Evolutionary conservation across 2,797 vertebrate species (phyloP).

Genomic region (Jordanella pulchra): DNA sequence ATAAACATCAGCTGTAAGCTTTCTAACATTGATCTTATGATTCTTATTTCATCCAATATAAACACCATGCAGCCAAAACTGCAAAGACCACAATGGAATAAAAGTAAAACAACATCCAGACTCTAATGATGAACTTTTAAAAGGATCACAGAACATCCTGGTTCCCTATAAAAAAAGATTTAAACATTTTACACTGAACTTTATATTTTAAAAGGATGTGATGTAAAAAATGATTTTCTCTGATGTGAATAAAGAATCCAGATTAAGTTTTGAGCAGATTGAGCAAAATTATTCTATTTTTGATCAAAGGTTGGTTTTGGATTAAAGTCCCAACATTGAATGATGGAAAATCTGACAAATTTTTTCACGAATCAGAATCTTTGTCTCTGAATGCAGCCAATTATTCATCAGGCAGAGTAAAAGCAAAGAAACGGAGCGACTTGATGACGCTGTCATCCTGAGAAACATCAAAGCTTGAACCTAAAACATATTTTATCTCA

Average conservation of each 20-base stretch:
- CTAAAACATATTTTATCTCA: constrained; percentile 71
- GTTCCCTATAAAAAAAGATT: too few relatives aligned
- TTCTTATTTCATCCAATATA: too few relatives aligned
- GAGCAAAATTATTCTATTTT: constrained; percentile 19
- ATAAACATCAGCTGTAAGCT: too few relatives aligned
- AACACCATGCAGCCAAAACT: too few relatives aligned
- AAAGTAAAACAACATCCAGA: too few relatives aligned
- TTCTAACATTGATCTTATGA: too few relatives aligned
- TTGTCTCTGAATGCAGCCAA: constrained; percentile 54
- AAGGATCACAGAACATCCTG: too few relatives aligned
- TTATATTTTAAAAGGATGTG: too few relatives aligned
- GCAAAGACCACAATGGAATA: too few relatives aligned
- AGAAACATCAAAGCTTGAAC: constrained; percentile 78
- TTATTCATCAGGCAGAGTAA: constrained; percentile 53
- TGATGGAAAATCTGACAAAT: constrained; percentile 67
- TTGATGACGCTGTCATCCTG: constrained; percentile 67
- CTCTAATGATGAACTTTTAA: too few relatives aligned
- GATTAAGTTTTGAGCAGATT: background rate
- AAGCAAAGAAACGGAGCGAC: constrained; percentile 58
- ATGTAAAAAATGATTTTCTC: too few relatives aligned
- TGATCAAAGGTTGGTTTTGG: constrained; percentile 29
- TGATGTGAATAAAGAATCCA: background rate
- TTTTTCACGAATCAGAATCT: constrained; percentile 52
- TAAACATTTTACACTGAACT: too few relatives aligned
- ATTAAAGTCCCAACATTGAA: constrained; percentile 45